These are phyloP conservation scores for Peromyscus maniculatus DNA, from an alignment of 2,113 vertebrate species.

Conservation along the genomic window DNA sequence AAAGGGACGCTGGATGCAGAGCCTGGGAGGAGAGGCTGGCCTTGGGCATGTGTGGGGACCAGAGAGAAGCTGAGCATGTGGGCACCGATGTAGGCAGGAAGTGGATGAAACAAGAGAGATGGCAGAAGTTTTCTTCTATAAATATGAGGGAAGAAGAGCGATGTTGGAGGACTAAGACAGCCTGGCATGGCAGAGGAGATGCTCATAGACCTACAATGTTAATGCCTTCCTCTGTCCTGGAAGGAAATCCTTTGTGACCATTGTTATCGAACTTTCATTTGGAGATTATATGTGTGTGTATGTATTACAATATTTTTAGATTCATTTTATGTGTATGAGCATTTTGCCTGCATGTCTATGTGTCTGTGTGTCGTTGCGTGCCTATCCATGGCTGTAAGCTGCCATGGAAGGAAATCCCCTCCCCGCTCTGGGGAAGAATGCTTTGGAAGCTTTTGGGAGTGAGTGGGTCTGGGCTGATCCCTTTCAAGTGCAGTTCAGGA, in stretches of 20 bases:
- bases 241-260: neutral
- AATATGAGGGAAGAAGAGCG: neutral
- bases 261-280: neutral
- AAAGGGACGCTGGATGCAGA: neutral
- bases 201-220: neutral
- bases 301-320: neutral
- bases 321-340: neutral
- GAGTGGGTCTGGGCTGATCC: neutral
- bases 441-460: neutral
- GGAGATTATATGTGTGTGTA: neutral
- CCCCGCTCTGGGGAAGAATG: neutral
- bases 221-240: too few species aligned
- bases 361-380: neutral
- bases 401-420: neutral
- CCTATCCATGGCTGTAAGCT: neutral
- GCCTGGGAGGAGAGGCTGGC: neutral
- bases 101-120: fast-evolving
- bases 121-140: neutral
- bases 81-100: neutral
- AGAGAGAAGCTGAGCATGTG: fast-evolving
- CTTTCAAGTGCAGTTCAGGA: neutral
- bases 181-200: neutral
- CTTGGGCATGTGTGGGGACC: neutral
- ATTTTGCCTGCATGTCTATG: neutral
- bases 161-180: neutral